Base-by-base conservation (phyloP, 2,113 vertebrate species). In the Polypterus bichir region DNA sequence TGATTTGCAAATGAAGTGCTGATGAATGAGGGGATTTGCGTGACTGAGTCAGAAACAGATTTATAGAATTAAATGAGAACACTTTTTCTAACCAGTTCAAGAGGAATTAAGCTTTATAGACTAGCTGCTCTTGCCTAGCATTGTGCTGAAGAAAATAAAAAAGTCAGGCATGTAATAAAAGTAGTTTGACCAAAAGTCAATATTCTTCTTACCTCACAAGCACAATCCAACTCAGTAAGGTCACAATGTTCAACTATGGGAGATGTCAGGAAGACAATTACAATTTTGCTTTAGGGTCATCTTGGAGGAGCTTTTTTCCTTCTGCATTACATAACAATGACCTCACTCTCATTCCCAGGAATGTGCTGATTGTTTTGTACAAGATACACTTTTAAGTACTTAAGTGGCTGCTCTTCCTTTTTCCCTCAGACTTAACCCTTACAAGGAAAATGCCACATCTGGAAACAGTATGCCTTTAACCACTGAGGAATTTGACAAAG, bases 331-430 rank as follows among this genome's bases (percentile, higher is more conserved):
- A 62, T 77, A 83, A 76, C 75, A 66, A 80, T 82, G 74, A 82
- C 64, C 79, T 82, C 75, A 80, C 64, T 63, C 69, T 70, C 64
- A 45, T 63, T 72, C 68, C 65, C 68, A 77, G 71, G 77, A 82
- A 78, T 78, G 69, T 65, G 63, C 69, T 73, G 71, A 81, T 78
- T 78, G 77, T 78, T 77, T 76, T 54, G 74, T 75, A 80, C 78
- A 74, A 71, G 77, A 73, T 45, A 44, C 72, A 76, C 69, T 72
- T 65, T 64, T 64, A 44, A 61, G 61, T 65, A 70, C 66, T 64
- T 48, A 48, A 73, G 54, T 62, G 64, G 74, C 64, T 59, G 27
- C 59, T 59, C 59, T 70, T 59, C 48, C 56, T 63, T 69, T 72
- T 27, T 67, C 73, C 65, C 60, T 27, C 51, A 8, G 5, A 55